Evolutionary conservation across 2,797 vertebrate genomes (phyloP).

Genomic region (Chelonia mydas): DNA sequence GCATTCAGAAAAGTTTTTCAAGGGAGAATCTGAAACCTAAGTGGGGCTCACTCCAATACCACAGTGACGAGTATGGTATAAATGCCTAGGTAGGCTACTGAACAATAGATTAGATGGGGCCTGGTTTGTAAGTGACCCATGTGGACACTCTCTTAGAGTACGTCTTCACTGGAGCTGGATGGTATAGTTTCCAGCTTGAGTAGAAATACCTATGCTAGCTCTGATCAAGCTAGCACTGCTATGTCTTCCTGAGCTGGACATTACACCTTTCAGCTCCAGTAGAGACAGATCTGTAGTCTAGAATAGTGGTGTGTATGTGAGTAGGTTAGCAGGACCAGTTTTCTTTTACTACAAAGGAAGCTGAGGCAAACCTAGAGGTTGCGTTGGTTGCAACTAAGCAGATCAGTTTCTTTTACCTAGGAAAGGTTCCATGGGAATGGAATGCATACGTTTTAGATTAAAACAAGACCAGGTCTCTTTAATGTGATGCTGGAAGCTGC

Average conservation of each 20-base stretch:
- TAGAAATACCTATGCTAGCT: neutral
- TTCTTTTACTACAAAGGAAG: neutral
- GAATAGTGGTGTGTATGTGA: neutral
- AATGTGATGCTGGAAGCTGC: neutral
- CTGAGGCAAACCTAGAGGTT: rapidly evolving
- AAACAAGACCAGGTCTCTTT: neutral
- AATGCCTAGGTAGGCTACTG: neutral
- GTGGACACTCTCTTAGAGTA: neutral
- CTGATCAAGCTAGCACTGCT: neutral
- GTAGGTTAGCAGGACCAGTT: neutral
- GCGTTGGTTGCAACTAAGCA: neutral
- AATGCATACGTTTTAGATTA: neutral
- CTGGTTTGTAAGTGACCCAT: neutral
- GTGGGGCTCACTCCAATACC: neutral
- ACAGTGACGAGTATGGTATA: neutral
- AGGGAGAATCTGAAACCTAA: neutral
- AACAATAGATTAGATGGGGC: neutral
- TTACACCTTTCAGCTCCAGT: neutral
- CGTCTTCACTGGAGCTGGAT: neutral
- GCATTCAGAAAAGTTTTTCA: neutral
- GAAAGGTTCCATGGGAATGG: neutral
- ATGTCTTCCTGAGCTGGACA: neutral
- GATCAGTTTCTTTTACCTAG: neutral
- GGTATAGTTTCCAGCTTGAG: neutral
- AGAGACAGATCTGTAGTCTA: neutral